A percentile compares a stretch with the other conserved stretches of the same genome.
Conservation (phyloP, 2,888 invertebrate genomes). For the Smittia aterrima region DNA sequence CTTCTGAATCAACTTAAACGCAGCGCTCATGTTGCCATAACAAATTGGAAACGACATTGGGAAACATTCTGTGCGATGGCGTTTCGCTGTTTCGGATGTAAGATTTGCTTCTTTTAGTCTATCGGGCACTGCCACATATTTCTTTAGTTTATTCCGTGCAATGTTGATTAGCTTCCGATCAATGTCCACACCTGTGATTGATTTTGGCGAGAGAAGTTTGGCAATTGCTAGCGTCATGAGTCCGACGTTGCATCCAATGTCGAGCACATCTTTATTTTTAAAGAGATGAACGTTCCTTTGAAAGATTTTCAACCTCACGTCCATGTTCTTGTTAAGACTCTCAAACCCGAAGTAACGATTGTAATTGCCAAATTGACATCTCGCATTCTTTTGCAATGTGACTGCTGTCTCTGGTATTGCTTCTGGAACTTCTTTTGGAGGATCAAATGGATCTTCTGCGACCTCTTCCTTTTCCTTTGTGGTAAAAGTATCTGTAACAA, state of each 20-base stretch:
- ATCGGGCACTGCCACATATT: constrained; percentile 51
- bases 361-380: constrained; percentile 95
- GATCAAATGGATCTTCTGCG: constrained; percentile 46
- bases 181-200: constrained; percentile 92
- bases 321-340: constrained; percentile 76
- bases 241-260: constrained; percentile 97
- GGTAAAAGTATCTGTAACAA: constrained; percentile 45
- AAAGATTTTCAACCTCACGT: constrained; percentile 80
- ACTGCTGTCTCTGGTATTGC: constrained; percentile 60
- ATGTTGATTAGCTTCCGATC: constrained; percentile 77
- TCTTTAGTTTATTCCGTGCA: constrained; percentile 53
- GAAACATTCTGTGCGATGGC: constrained; percentile 57
- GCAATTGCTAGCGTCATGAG: constrained; percentile 90
- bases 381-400: constrained; percentile 56
- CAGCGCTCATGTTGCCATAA: constrained; percentile 61
- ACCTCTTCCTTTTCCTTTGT: constrained; percentile 45
- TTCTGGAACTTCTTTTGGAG: constrained; percentile 52
- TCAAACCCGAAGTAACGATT: constrained; percentile 96
- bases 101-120: not conserved
- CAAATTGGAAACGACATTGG: constrained; percentile 86
- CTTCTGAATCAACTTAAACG: constrained; percentile 32
- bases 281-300: constrained; percentile 78
- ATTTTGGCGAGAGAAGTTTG: constrained; percentile 77
- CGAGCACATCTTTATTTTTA: constrained; percentile 84
- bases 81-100: constrained; percentile 43